These are phyloP conservation scores for Zeuzera pyrina DNA, from an alignment of 2,888 invertebrate genomes.

Conservation along the genomic window DNA sequence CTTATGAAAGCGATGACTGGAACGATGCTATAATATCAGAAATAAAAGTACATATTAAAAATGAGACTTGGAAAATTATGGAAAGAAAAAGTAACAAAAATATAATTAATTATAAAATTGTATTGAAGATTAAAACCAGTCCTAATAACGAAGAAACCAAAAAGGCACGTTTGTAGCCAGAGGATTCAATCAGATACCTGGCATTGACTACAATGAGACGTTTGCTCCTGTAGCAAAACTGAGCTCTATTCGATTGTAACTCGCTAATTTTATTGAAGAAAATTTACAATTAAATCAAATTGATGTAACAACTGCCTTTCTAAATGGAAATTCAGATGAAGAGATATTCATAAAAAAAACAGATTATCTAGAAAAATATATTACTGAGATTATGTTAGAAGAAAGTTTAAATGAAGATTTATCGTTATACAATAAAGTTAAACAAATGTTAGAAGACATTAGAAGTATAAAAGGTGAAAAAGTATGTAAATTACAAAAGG, in stretches of 20 bases:
- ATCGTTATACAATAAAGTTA: conserved; percentile 9
- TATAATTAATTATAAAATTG: conserved; percentile 6
- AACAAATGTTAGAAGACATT: background rate
- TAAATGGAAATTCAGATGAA: conserved; percentile 5
- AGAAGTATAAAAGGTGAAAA: background rate
- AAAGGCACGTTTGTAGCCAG: too few species aligned
- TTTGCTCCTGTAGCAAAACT: conserved; percentile 8
- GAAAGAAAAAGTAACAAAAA: conserved; percentile 2
- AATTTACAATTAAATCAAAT: too few species aligned
- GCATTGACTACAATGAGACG: too few species aligned
- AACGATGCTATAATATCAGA: conserved; percentile 3
- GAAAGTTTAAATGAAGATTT: conserved; percentile 6
- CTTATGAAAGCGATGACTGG: too few species aligned
- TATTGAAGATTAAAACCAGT: conserved; percentile 6
- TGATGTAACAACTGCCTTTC: conserved; percentile 3
- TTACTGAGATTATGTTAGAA: conserved; percentile 4
- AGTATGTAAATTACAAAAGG: conserved; percentile 4
- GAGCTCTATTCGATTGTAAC: conserved; percentile 1
- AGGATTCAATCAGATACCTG: too few species aligned
- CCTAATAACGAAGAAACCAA: conserved; percentile 5
- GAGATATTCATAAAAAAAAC: conserved; percentile 2
- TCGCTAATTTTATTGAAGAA: background rate
- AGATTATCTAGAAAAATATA: conserved; percentile 2
- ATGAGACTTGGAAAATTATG: conserved; percentile 8
- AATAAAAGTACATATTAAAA: conserved; percentile 4